These are phyloP conservation scores for Hemiscyllium ocellatum DNA, from an alignment of 2,113 vertebrate species.

Conservation along the genomic window DNA sequence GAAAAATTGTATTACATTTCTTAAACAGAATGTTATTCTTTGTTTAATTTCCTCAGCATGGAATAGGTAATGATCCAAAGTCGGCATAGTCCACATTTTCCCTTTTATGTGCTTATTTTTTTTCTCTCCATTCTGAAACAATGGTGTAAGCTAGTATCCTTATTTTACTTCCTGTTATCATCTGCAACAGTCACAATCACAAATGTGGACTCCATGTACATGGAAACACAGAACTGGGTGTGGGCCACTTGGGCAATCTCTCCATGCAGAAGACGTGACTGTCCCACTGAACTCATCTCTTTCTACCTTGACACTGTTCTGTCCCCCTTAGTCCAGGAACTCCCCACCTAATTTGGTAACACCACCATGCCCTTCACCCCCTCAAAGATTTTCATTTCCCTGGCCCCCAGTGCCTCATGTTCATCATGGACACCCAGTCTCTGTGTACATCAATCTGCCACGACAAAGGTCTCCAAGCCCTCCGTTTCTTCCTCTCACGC, in stretches of 20 bases:
- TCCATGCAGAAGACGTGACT: not conserved
- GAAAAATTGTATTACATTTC: not conserved
- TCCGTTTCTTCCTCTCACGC: too few species aligned
- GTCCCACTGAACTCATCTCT: too few species aligned
- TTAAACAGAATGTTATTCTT: slow-evolving; percentile 17
- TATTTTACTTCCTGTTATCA: not conserved
- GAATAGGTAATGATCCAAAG: not conserved
- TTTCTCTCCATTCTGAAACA: not conserved
- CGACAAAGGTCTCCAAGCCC: too few species aligned
- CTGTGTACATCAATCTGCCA: too few species aligned
- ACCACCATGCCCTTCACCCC: too few species aligned
- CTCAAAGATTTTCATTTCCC: too few species aligned
- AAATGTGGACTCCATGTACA: not conserved
- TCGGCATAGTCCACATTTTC: not conserved
- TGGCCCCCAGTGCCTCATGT: too few species aligned
- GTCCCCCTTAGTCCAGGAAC: too few species aligned
- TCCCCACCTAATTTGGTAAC: too few species aligned
- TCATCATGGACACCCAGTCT: too few species aligned
- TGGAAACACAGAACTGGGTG: not conserved
- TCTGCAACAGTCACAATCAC: not conserved
- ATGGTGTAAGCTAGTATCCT: not conserved
- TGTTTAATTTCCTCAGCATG: not conserved
- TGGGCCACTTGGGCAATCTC: not conserved
- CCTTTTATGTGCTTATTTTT: not conserved
- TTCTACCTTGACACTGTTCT: too few species aligned